Evolutionary conservation across 2,888 invertebrate genomes (phyloP).

Genomic region (Dynastes grantii): DNA sequence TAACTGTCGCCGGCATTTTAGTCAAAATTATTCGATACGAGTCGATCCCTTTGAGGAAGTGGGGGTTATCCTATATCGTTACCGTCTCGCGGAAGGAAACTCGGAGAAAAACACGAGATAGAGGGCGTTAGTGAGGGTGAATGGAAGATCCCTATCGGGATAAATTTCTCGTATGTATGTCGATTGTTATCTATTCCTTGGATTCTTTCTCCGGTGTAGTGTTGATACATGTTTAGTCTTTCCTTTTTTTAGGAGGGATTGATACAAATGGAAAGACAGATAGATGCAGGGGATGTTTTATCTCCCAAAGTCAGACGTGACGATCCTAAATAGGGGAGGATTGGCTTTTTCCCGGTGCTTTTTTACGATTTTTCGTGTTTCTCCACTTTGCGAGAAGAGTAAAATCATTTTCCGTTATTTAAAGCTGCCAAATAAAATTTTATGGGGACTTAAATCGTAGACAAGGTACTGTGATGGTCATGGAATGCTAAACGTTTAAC

Average conservation of each 20-base stretch:
- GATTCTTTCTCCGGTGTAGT: not conserved
- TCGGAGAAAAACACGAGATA: too few species aligned
- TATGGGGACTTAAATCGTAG: too few species aligned
- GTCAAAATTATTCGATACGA: too few species aligned
- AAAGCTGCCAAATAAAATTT: too few species aligned
- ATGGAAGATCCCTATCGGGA: conserved; percentile 20
- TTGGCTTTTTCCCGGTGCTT: not conserved
- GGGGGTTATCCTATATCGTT: too few species aligned
- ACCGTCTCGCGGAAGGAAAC: not conserved
- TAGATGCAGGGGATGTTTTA: not conserved
- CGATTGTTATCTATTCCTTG: conserved; percentile 22
- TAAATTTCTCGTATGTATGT: conserved; percentile 21
- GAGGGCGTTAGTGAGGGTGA: not conserved
- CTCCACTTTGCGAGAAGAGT: too few species aligned
- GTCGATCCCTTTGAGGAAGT: too few species aligned
- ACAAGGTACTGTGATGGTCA: too few species aligned
- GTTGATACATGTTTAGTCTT: not conserved
- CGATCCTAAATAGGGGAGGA: conserved; percentile 10
- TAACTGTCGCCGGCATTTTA: too few species aligned
- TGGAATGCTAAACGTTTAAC: too few species aligned
- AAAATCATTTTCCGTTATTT: too few species aligned
- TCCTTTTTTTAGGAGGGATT: not conserved
- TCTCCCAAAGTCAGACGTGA: conserved; percentile 18
- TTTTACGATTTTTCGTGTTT: not conserved
- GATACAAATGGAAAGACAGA: not conserved